A percentile compares a stretch with the other conserved stretches of the same genome.
phyloP scores from a whole-genome alignment of 2,888 invertebrate species.

The Volucella zonaria region DNA sequence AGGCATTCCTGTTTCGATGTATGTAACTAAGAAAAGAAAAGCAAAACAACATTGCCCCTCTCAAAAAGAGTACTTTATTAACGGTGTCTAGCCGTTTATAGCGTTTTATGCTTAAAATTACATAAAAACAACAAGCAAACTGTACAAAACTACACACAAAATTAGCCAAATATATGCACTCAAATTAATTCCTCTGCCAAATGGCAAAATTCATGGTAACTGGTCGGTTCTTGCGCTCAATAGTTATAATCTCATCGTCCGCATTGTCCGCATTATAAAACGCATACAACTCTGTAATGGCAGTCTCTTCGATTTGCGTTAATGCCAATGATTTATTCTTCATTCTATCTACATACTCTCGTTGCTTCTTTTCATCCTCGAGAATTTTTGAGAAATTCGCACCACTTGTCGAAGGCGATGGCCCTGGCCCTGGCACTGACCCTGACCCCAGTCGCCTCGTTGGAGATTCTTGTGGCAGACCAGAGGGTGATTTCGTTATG shows the following conservation, averaged over 20 bases:
- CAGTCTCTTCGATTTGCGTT: slow-evolving; percentile 94
- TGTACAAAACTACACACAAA: slow-evolving; percentile 30
- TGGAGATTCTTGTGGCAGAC: slow-evolving; percentile 38
- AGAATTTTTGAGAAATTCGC: slow-evolving; percentile 85
- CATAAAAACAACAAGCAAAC: not conserved
- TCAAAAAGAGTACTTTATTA: not conserved
- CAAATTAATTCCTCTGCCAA: slow-evolving; percentile 76
- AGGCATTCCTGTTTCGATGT: no score
- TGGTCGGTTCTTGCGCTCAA: slow-evolving; percentile 81
- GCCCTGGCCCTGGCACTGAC: not conserved
- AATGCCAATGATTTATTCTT: slow-evolving; percentile 88
- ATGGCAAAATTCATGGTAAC: slow-evolving; percentile 80
- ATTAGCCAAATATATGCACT: not conserved
- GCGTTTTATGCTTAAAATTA: slow-evolving; percentile 56
- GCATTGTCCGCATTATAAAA: slow-evolving; percentile 89
- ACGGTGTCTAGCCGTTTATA: not conserved
- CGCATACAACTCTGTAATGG: slow-evolving; percentile 89
- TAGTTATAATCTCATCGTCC: slow-evolving; percentile 89
- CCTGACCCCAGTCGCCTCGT: not conserved
- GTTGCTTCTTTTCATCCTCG: slow-evolving; percentile 88
- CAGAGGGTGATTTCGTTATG: slow-evolving; percentile 77
- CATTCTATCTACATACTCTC: slow-evolving; percentile 88
- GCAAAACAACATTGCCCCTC: no score
- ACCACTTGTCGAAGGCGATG: slow-evolving; percentile 77
- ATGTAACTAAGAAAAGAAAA: no score